Evolutionary conservation across 1,140 invertebrate genomes (phyloP).

Genomic region (Epicauta chinensis): DNA sequence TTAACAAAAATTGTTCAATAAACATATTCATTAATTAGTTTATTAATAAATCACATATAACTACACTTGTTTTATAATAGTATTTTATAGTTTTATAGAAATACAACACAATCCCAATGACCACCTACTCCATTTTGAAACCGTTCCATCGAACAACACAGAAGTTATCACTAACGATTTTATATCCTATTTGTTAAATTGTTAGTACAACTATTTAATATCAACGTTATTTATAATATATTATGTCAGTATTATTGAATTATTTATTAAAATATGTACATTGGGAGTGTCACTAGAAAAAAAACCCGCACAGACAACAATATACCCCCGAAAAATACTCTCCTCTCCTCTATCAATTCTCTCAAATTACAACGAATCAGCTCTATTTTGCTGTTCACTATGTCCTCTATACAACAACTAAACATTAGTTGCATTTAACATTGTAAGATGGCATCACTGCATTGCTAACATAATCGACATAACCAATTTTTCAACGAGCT

Average conservation of each 20-base stretch:
- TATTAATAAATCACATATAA: too few relatives aligned
- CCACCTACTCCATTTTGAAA: constrained; percentile 34
- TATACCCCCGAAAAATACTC: neutral
- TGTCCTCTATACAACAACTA: neutral
- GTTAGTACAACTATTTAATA: neutral
- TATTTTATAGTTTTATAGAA: too few relatives aligned
- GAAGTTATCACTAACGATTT: constrained; percentile 1
- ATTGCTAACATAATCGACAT: constrained; percentile 8
- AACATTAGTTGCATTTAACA: constrained; percentile 4
- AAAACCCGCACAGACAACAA: neutral
- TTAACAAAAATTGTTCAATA: too few relatives aligned
- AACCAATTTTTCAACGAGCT: constrained; percentile 8
- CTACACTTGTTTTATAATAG: too few relatives aligned
- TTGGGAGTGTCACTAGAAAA: constrained; percentile 1
- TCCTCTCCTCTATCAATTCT: constrained; percentile 21
- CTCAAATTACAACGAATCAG: constrained; percentile 27
- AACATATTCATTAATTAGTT: too few relatives aligned
- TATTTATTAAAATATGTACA: neutral
- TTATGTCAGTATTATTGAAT: neutral
- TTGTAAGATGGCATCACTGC: constrained; percentile 14
- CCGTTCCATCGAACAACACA: constrained; percentile 5
- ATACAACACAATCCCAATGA: constrained; percentile 29
- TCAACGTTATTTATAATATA: neutral
- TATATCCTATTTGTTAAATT: neutral
- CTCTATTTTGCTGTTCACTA: neutral